Evolutionary conservation across 2,113 vertebrate genomes (phyloP).

Genomic region (Xiphophorus hellerii): DNA sequence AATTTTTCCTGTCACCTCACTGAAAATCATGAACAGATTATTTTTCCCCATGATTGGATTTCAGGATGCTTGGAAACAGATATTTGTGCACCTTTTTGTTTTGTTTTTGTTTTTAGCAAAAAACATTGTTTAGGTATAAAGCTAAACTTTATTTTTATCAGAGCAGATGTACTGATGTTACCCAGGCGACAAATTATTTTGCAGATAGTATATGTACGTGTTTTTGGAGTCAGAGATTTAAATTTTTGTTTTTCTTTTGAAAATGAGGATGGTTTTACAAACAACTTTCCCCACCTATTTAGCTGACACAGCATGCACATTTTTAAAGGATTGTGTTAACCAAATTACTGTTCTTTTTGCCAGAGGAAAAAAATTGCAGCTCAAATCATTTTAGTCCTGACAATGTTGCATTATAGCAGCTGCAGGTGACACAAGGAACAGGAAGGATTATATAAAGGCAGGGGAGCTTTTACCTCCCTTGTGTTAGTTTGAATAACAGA

Average conservation of each 20-base stretch:
- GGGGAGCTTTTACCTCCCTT: background rate
- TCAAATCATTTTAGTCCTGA: background rate
- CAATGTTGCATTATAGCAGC: conserved; percentile 3
- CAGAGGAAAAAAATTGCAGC: background rate
- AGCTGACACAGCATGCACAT: background rate
- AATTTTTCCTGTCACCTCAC: too few species aligned
- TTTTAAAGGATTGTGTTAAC: background rate
- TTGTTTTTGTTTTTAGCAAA: too few species aligned
- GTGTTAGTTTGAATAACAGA: background rate
- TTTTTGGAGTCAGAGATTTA: background rate
- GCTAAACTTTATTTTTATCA: too few species aligned
- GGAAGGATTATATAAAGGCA: background rate
- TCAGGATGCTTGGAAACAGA: too few species aligned
- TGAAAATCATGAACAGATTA: too few species aligned
- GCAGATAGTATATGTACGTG: background rate
- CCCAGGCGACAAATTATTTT: background rate
- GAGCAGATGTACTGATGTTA: too few species aligned
- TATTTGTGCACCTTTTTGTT: too few species aligned
- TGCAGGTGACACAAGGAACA: background rate
- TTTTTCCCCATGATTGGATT: too few species aligned
- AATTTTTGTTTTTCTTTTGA: background rate
- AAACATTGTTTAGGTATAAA: too few species aligned
- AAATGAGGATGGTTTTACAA: background rate
- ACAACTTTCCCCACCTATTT: background rate
- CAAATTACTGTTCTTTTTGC: background rate